These are phyloP conservation scores for Parambassis ranga DNA, from an alignment of 2,797 vertebrate species.

Conservation along the genomic window DNA sequence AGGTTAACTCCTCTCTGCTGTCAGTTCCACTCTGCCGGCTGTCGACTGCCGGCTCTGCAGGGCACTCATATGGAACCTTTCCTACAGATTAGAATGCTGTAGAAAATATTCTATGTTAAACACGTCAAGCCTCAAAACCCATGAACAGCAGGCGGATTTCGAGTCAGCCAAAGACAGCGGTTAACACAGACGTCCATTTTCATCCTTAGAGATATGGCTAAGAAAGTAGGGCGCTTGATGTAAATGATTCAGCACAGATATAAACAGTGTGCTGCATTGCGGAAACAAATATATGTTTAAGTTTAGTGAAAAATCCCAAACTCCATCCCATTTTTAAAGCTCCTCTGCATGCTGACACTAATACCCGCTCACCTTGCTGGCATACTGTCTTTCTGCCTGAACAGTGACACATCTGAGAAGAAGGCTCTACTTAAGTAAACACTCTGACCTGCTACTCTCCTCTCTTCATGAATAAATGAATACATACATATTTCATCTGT, in stretches of 20 bases:
- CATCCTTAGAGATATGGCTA: not conserved
- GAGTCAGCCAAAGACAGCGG: conserved; percentile 1
- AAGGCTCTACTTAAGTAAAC: conserved; percentile 43
- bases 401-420: conserved; percentile 28
- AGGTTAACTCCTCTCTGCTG: conserved; percentile 60
- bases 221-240: conserved; percentile 12
- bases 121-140: conserved; percentile 27
- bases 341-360: not conserved
- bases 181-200: conserved; percentile 3
- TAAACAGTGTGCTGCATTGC: not conserved
- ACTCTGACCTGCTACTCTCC: conserved; percentile 38
- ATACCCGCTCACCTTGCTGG: conserved; percentile 3
- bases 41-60: conserved; percentile 10
- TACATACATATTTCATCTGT: conserved; percentile 32
- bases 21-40: conserved; percentile 39
- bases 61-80: conserved; percentile 25
- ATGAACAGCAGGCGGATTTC: conserved; percentile 8
- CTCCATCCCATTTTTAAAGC: not conserved
- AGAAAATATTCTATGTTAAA: conserved; percentile 16
- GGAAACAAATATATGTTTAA: conserved; percentile 6
- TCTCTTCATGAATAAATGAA: conserved; percentile 55
- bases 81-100: conserved; percentile 35
- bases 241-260: conserved; percentile 27
- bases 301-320: not conserved
- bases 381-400: not conserved